A percentile compares a stretch with the other conserved stretches of the same genome.
These are phyloP conservation scores for Liasis olivaceus DNA, from an alignment of 2,797 vertebrate genomes.

Conservation along the genomic window DNA sequence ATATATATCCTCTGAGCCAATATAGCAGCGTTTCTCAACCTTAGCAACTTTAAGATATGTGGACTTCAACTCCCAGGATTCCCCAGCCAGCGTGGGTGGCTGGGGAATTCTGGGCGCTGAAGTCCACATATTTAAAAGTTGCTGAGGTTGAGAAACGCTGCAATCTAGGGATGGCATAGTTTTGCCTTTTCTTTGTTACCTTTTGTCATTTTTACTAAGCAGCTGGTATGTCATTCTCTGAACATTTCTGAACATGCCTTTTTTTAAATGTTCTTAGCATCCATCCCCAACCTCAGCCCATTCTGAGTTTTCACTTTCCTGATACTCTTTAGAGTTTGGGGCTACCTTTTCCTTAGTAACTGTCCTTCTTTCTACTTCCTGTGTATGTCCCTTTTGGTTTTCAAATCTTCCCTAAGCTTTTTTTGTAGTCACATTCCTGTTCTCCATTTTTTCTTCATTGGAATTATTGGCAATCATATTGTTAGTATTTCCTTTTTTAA, in stretches of 20 bases:
- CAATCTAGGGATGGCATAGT: no score
- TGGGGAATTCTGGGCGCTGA: no score
- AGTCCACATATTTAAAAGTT: no score
- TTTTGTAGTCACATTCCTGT: not conserved
- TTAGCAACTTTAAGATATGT: no score
- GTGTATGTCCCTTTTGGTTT: not conserved
- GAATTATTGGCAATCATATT: not conserved
- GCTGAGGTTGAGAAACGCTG: no score
- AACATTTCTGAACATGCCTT: not conserved
- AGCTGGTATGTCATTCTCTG: not conserved
- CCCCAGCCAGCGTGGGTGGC: no score
- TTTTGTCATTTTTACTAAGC: not conserved
- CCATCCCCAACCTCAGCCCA: not conserved
- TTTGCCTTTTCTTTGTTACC: no score
- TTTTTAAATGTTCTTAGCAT: not conserved
- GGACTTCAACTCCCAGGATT: no score
- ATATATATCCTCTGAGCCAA: no score
- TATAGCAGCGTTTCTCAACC: no score
- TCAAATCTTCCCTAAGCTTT: not conserved
- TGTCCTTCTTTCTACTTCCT: not conserved
- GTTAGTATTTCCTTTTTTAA: not conserved
- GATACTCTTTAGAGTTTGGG: not conserved
- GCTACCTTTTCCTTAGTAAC: not conserved
- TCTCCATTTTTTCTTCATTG: not conserved
- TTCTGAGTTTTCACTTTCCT: not conserved